Evolutionary conservation across 92 coral and sea anemone genomes (phyloP).

Genomic region (Porites lobata): DNA sequence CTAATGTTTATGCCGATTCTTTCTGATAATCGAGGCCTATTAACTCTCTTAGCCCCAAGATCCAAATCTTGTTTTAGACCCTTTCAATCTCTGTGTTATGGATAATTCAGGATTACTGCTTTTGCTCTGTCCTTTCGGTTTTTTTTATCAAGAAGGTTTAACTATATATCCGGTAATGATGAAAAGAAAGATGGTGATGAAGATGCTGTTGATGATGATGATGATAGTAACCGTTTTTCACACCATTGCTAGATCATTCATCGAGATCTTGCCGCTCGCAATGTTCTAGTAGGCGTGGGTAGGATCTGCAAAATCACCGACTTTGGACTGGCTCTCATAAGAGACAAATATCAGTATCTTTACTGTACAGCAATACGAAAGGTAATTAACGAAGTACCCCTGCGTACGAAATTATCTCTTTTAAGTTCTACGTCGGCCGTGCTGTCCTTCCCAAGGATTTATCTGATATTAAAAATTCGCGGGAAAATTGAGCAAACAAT

Average conservation of each 20-base stretch:
- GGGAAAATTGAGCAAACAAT: too few relatives aligned
- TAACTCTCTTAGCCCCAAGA: too few relatives aligned
- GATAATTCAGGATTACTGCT: too few relatives aligned
- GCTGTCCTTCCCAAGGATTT: too few relatives aligned
- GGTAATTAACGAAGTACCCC: constrained; percentile 5
- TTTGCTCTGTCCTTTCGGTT: too few relatives aligned
- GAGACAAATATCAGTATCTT: constrained; percentile 58
- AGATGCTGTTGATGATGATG: not conserved
- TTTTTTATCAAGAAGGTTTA: not conserved
- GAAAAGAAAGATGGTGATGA: too few relatives aligned
- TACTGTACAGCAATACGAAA: constrained; percentile 56
- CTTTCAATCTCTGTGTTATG: too few relatives aligned
- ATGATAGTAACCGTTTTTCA: not conserved
- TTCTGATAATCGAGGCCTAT: too few relatives aligned
- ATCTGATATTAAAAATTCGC: not conserved
- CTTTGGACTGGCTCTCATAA: constrained; percentile 63
- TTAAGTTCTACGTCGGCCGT: not conserved
- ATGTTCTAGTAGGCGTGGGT: constrained; percentile 54
- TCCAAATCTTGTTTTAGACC: too few relatives aligned
- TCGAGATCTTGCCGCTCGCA: constrained; percentile 67
- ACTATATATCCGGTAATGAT: not conserved
- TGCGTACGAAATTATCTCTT: not conserved
- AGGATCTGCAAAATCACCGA: constrained; percentile 59
- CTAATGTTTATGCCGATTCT: too few relatives aligned
- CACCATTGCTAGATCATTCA: constrained; percentile 44